Percentiles rank a stretch among this genome's conserved stretches.
Conservation (phyloP, 2,797 vertebrate genomes). For the Schizothorax lantsangensis region DNA sequence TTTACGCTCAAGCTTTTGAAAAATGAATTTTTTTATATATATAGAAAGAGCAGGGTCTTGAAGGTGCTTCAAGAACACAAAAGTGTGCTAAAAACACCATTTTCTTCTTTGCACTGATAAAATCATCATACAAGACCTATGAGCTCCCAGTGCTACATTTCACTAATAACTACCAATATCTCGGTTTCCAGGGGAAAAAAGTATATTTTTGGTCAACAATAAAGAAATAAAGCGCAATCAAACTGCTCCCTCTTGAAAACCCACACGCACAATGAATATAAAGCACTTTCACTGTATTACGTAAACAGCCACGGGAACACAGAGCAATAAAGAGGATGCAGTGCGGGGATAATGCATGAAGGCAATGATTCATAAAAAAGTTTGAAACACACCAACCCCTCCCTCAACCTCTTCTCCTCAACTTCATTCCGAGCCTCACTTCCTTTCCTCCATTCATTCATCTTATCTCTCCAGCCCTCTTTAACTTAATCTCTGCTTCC, state of each 20-base stretch:
- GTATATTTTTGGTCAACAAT: slow-evolving; percentile 12
- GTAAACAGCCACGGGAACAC: slow-evolving; percentile 40
- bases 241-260: slow-evolving; percentile 34
- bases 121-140: background rate
- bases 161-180: slow-evolving; percentile 14
- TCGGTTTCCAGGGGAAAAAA: background rate
- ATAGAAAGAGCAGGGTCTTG: background rate
- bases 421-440: slow-evolving; percentile 28
- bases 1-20: background rate
- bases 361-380: slow-evolving; percentile 48
- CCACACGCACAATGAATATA: slow-evolving; percentile 11
- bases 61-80: background rate
- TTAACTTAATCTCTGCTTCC: slow-evolving; percentile 46
- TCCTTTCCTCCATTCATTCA: slow-evolving; percentile 45
- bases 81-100: background rate
- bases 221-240: slow-evolving; percentile 32
- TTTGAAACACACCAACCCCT: slow-evolving; percentile 54
- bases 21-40: background rate
- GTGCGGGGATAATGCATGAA: slow-evolving; percentile 41
- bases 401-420: slow-evolving; percentile 30
- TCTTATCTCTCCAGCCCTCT: slow-evolving; percentile 52
- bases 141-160: background rate
- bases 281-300: slow-evolving; percentile 33
- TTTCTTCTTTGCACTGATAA: background rate
- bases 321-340: slow-evolving; percentile 45